Base-by-base conservation (phyloP, 1,140 invertebrate species). In the Reticulitermes speratus region DNA sequence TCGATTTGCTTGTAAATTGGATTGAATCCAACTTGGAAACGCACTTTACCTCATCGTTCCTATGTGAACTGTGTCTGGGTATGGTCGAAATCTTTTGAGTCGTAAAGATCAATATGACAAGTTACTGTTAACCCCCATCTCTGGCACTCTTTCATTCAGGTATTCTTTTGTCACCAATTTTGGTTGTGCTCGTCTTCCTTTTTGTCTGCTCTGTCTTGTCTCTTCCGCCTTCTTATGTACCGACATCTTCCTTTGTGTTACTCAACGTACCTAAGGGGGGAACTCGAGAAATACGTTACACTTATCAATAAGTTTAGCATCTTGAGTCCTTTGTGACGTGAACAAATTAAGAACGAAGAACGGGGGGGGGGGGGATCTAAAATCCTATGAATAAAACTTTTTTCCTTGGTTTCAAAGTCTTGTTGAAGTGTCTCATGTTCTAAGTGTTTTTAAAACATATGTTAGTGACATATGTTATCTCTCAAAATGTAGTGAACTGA, bases 221-320 rank as follows among this genome's bases (percentile, higher is more conserved):
- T 65, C 59, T 65, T 65, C 59, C 59, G 59, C 7, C 59, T 65
- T 25, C 21, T 65, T n/a, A 30, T 75, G 14, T 14, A 12, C 65
- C 65, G 65, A 75, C 65, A 8, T 25, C 65, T 75, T 30, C n/a
- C 65, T 75, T 75, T 75, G n/a, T 30, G 12, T 9, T 5, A 23
- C 59, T 0, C n/a, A 25, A 30, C 25, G 65, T 30, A 75, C 65
- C n/a, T 16, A 75, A 75, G n/a, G 65, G 65, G 65, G 65, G n/a
- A 30, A 55, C 52, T 55, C 16, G 19, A 30, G 7, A 75, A 75
- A 75, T 75, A 75, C 65, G 65, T 75, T 75, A 75, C n/a, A 75
- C 8, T 75, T 75, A 75, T 75, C 65, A 75, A 75, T 75, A 75
- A 75, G 65, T 75, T 75, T 30, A n/a, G 65, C n/a, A 65, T 30